These are phyloP conservation scores for Cercopithecus mona DNA, from an alignment of 2,113 vertebrate species.

Conservation along the genomic window DNA sequence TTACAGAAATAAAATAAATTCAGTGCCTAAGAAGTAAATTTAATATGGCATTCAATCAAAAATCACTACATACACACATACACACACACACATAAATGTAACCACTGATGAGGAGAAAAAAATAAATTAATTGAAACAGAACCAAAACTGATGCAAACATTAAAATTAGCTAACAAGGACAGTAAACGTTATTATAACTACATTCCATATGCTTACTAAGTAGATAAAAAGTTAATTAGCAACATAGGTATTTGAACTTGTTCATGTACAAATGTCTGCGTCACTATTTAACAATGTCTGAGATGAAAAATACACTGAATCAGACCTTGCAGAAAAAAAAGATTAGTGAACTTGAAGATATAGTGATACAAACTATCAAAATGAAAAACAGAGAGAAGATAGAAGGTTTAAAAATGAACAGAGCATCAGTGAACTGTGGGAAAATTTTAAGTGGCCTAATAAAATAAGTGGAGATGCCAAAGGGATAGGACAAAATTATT, in stretches of 20 bases:
- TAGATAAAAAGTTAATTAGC: neutral
- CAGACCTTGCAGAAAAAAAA: neutral
- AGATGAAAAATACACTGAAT: neutral
- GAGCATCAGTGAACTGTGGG: neutral
- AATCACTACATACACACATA: neutral
- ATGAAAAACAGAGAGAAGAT: neutral
- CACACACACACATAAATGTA: neutral
- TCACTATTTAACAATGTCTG: neutral
- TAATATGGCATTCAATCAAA: neutral
- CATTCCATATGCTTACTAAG: neutral
- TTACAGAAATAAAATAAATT: slow-evolving; percentile 13
- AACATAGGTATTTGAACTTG: neutral
- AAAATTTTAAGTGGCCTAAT: neutral
- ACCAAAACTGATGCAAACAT: neutral
- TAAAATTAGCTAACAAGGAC: neutral
- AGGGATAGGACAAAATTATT: neutral
- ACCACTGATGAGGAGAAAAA: neutral
- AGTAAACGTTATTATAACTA: neutral
- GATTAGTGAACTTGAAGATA: neutral
- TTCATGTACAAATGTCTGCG: neutral
- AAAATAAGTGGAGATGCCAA: neutral
- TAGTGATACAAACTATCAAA: neutral
- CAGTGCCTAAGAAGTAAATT: neutral
- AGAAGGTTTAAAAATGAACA: neutral
- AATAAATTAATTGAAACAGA: neutral